Base-by-base conservation (phyloP, 2,888 invertebrate species). In the Dryadula phaetusa region DNA sequence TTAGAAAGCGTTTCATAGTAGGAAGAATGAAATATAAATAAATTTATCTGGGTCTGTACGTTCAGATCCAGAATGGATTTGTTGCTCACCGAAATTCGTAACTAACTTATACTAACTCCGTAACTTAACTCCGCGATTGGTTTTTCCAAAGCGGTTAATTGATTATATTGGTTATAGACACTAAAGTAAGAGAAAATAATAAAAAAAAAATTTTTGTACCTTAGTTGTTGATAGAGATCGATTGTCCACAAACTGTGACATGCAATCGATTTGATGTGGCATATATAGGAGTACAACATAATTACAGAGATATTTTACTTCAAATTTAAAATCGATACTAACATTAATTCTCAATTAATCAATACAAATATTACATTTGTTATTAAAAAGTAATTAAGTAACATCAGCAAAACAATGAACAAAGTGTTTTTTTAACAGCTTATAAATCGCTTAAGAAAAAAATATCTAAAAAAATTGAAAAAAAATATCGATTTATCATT, bases 141-240 rank as follows among this genome's bases (percentile, higher is more conserved):
- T n/a, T n/a, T n/a, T n/a, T n/a, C n/a, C n/a, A n/a, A n/a, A n/a
- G n/a, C n/a, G n/a, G n/a, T n/a, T n/a, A n/a, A n/a, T n/a, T n/a
- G n/a, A n/a, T n/a, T n/a, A n/a, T n/a, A n/a, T n/a, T n/a, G n/a
- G n/a, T 37, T 37, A 37, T 12, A 37, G 10, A 7, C n/a, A 49
- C 12, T 47, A 12, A 22, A 22, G 20, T 14, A 12, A 0, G 6
- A 22, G 12, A 28, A 32, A 52, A 10, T 16, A 49, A 16, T 8
- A n/a, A n/a, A n/a, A 49, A 25, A 49, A 3, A 28, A n/a, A 22
- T 47, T 32, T 52, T 52, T 16, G 2, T 52, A 52, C 52, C 52
- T 52, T 52, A 52, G 52, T 10, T 32, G 52, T 56, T n/a, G 22
- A 25, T 56, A 40, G 10, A 16, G n/a, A n/a, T 40, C 56, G n/a